Conservation (phyloP, 2,113 vertebrate species). For the Plectropomus leopardus region DNA sequence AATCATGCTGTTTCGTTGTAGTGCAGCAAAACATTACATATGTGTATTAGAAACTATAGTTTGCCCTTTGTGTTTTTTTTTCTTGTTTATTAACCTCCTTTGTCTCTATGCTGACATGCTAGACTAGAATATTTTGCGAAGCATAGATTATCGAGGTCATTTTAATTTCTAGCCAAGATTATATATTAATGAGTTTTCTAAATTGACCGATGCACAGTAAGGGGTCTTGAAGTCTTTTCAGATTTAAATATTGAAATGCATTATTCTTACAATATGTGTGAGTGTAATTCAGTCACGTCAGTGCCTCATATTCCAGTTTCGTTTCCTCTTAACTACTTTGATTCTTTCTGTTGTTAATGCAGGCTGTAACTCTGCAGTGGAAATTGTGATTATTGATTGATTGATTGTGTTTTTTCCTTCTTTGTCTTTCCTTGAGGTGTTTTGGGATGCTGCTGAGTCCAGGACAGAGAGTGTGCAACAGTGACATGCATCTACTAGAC, state of each 20-base stretch:
- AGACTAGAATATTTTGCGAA: background rate
- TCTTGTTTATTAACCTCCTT: background rate
- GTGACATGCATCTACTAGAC: conserved; percentile 97
- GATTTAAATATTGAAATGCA: background rate
- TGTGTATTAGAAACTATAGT: background rate
- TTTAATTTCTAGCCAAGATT: background rate
- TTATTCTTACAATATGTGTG: background rate
- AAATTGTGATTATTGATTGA: conserved; percentile 24
- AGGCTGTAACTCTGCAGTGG: conserved; percentile 3
- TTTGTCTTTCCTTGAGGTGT: conserved; percentile 86
- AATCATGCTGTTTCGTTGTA: background rate
- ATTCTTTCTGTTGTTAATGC: background rate
- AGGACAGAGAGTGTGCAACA: conserved; percentile 96
- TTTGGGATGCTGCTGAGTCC: conserved; percentile 98
- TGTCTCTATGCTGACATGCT: no score
- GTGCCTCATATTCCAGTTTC: background rate
- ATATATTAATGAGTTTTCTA: background rate
- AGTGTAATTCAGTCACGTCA: background rate
- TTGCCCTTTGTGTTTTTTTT: background rate
- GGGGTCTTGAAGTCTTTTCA: background rate
- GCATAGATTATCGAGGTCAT: background rate
- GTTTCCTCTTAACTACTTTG: no score
- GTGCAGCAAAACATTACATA: background rate
- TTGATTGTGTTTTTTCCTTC: background rate
- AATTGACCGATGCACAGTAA: background rate